These are phyloP conservation scores for Sesia bembeciformis DNA, from an alignment of 2,888 invertebrate species.

Conservation along the genomic window DNA sequence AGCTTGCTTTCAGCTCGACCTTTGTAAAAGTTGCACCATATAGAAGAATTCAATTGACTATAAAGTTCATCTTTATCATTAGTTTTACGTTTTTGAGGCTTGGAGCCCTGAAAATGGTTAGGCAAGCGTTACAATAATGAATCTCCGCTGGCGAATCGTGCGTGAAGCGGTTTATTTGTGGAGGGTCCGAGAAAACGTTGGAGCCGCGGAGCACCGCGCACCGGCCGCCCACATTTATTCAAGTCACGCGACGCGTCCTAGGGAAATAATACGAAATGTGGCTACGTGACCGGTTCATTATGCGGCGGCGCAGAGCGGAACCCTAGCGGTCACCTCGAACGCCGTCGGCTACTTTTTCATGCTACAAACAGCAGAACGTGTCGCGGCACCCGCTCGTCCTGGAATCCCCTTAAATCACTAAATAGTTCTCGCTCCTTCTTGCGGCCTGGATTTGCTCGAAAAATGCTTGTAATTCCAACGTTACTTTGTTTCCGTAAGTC, in stretches of 20 bases:
- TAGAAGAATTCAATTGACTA: background rate
- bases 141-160: conserved; percentile 67
- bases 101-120: conserved; percentile 1
- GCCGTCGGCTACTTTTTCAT: conserved; percentile 20
- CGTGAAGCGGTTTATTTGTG: conserved; percentile 73
- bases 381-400: conserved; percentile 25
- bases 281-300: conserved; percentile 74
- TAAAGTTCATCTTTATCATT: background rate
- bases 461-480: no score
- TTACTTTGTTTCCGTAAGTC: no score
- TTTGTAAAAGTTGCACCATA: no score
- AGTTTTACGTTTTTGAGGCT: background rate
- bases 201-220: conserved; percentile 37
- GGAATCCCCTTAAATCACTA: conserved; percentile 35
- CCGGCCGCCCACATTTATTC: conserved; percentile 57
- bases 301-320: conserved; percentile 53
- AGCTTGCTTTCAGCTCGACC: no score
- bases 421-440: conserved; percentile 12
- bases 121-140: conserved; percentile 69
- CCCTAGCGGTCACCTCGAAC: conserved; percentile 37
- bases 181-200: conserved; percentile 59
- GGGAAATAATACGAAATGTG: conserved; percentile 75
- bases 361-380: conserved; percentile 43
- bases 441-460: no score
- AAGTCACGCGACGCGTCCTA: conserved; percentile 70